Evolutionary conservation across 35 echinoderm and acorn worm genomes (phyloP), one percentile per base, ranked within the genome.

Genomic region (Eucidaris tribuloides): DNA sequence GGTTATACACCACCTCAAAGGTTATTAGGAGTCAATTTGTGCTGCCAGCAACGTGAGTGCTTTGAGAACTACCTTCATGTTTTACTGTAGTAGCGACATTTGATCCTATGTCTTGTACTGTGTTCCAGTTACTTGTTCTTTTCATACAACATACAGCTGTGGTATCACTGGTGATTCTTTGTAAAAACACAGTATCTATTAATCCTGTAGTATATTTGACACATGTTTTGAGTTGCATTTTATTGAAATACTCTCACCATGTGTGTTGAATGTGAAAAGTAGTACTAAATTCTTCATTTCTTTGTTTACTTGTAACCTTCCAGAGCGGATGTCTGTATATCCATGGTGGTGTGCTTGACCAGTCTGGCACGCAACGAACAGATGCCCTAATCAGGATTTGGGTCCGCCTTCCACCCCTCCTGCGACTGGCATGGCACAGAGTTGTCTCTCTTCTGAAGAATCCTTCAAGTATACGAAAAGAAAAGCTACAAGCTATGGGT

Each of bases 251-350:
- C n/a, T 1, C 15, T 3, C 4, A 2, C 45, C 25, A 25, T 22
- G 7, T 35, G 6, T 42, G 20, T 5, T 45, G 23, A 2, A 11
- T 24, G 7, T 20, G 5, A 15, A n/a, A 18, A 13, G 7, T 80
- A 34, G 39, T 27, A 48, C 0, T 2, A 33, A 43, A 22, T 55
- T 35, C 25, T 64, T n/a, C 19, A 45, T 30, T 68, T 71, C 7
- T 49, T 45, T 74, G 1, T 55, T 30, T 56, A 25, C 38, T 70
- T 83, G 17, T 52, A 0, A 36, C 45, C 11, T 61, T 72, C 15
- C 83, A 97, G 94, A 77, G 63, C 19, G 94, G 94, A 2, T 97
- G 94, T 50, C 45, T 97, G n/a, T 97, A 84, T 68, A 89, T 76
- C 66, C 90, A 97, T 82, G 94, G 94, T 5, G 94, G 94, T 55